Evolutionary conservation across 1,140 invertebrate genomes (phyloP), one percentile per base, ranked within the genome.

Genomic region (Hirudo medicinalis): DNA sequence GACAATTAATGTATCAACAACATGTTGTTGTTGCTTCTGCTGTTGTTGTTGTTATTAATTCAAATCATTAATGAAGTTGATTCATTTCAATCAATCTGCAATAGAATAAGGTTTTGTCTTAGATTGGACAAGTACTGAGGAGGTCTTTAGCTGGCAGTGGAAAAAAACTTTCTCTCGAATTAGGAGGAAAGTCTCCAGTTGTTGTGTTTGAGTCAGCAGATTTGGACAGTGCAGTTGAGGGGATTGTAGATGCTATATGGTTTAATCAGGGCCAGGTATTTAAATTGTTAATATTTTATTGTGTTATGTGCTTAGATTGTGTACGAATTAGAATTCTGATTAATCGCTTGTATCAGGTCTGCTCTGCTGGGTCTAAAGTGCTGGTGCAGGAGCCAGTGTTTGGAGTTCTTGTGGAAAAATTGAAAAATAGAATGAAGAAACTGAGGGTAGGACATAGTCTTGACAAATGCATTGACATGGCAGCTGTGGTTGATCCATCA

Each of bases 141-240:
- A 70, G 77, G 36, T 70, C 78, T 20, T 79, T 79, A 54, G 82
- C 82, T 54, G 82, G 83, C 11, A 77, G 75, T 69, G 83, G 83
- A 32, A 84, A 83, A 76, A 83, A 82, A 72, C 69, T 85, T 67
- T 79, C 78, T 9, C 71, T 82, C 74, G 81, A 84, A 75, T 74
- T 84, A 22, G 79, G 80, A 63, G 82, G 83, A 54, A 84, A 85
- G 74, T 82, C 81, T 49, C 79, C 83, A 6, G 82, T 86, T 67
- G 78, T 86, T 67, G 81, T 87, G 69, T 86, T 85, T 80, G 85
- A 87, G 70, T 79, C 80, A 67, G 83, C 85, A 27, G 86, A 87
- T 79, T 72, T 87, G 49, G 85, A 87, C 80, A 86, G 85, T 71
- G 84, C 86, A 20, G 83, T 84, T 67, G 84, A 87, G 73, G 80